Conservation (phyloP, 2,888 invertebrate species). For the Sinopyrophorus schimmeli region DNA sequence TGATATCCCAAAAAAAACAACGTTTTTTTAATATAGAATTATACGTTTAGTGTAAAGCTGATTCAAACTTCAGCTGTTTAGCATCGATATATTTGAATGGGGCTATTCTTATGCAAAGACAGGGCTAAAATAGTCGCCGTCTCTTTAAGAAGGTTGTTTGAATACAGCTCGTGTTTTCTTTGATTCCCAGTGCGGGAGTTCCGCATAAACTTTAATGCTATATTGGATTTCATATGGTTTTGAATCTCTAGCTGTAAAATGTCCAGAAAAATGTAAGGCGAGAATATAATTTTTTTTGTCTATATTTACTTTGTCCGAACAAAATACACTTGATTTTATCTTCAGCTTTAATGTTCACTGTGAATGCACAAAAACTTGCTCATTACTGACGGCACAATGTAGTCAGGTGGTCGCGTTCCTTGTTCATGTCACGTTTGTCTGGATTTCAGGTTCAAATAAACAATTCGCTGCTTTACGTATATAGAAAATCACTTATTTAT, state of each 20-base stretch:
- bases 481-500: too few relatives aligned
- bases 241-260: constrained; percentile 20
- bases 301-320: constrained; percentile 24
- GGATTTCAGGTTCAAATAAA: constrained; percentile 31
- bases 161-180: constrained; percentile 46
- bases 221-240: constrained; percentile 40
- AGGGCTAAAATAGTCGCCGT: constrained; percentile 46
- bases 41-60: constrained; percentile 44
- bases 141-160: constrained; percentile 47
- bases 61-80: constrained; percentile 49
- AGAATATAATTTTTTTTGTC: constrained; percentile 21
- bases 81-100: constrained; percentile 48
- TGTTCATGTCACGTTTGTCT: constrained; percentile 38
- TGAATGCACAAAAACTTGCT: constrained; percentile 42
- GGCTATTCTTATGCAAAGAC: constrained; percentile 52
- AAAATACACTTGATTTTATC: constrained; percentile 39
- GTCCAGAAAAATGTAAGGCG: constrained; percentile 6
- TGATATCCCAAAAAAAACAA: constrained; percentile 10
- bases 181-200: constrained; percentile 42
- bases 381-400: constrained; percentile 43
- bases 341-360: constrained; percentile 40
- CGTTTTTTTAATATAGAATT: constrained; percentile 45
- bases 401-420: constrained; percentile 38
- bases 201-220: constrained; percentile 43
- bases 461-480: constrained; percentile 22